A percentile compares a stretch with the other conserved stretches of the same genome.
Evolutionary conservation across 2,113 vertebrate genomes (phyloP).

Genomic region (Burhinus bistriatus): DNA sequence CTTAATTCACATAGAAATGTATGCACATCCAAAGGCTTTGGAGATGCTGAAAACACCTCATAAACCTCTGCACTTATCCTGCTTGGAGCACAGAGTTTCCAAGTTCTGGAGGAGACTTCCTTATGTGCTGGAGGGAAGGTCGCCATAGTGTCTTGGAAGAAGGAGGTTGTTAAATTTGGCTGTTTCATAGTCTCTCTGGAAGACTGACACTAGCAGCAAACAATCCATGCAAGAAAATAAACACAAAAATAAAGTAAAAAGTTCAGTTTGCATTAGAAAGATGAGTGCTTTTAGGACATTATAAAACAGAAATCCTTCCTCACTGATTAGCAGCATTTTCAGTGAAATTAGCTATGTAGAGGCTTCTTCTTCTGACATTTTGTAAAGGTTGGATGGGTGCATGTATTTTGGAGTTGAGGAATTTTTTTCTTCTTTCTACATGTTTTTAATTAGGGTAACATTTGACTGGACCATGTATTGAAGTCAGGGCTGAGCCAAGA

Average conservation of each 20-base stretch:
- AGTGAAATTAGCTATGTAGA: background rate
- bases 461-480: background rate
- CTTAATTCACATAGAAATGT: background rate
- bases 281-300: background rate
- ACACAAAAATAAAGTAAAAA: background rate
- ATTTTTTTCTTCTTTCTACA: background rate
- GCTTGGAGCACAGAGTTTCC: background rate
- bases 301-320: background rate
- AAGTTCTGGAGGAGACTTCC: background rate
- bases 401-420: background rate
- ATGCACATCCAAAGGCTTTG: background rate
- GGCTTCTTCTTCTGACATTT: background rate
- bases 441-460: background rate
- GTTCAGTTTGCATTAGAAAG: background rate
- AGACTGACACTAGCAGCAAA: background rate
- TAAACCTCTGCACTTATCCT: background rate
- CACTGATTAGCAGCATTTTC: background rate
- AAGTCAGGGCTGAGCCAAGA: background rate
- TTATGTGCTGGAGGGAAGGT: background rate
- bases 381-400: background rate
- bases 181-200: background rate
- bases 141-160: background rate
- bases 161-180: background rate
- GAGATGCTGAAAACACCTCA: slow-evolving; percentile 9
- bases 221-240: background rate